Evolutionary conservation across 2,113 vertebrate species (phyloP).

Genomic region (Gila orcuttii): DNA sequence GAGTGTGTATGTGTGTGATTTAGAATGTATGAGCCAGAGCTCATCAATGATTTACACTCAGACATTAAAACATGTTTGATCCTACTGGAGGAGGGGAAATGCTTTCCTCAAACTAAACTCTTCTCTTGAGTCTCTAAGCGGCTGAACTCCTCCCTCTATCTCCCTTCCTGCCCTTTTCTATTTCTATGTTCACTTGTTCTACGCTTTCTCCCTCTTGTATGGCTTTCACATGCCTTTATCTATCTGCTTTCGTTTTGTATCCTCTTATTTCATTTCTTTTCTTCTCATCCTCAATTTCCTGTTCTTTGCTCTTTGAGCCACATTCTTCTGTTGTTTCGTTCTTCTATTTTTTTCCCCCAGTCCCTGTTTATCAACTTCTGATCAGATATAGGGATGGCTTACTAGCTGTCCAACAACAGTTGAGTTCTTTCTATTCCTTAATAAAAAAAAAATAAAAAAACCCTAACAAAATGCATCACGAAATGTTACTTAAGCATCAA

Average conservation of each 20-base stretch:
- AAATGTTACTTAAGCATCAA: too few relatives aligned
- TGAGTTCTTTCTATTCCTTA: not conserved
- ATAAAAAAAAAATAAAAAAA: too few relatives aligned
- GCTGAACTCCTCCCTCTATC: not conserved
- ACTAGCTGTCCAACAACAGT: not conserved
- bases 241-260: not conserved
- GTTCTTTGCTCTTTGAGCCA: constrained; percentile 1
- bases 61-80: constrained; percentile 33
- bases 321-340: too few relatives aligned
- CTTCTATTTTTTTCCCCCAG: not conserved
- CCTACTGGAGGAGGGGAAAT: not conserved
- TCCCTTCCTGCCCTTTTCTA: not conserved
- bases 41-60: constrained; percentile 23
- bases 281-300: not conserved
- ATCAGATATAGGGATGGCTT: not conserved
- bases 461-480: too few relatives aligned
- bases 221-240: not conserved
- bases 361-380: not conserved
- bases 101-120: constrained; percentile 27
- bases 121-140: not conserved
- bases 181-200: not conserved
- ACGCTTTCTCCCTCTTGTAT: not conserved
- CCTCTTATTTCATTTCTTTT: constrained; percentile 15
- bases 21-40: constrained; percentile 10
- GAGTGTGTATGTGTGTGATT: not conserved